Percentiles rank a stretch among this genome's conserved stretches.
Evolutionary conservation across 92 coral and sea anemone genomes (phyloP).

Genomic region (Epizoanthus stellaris): DNA sequence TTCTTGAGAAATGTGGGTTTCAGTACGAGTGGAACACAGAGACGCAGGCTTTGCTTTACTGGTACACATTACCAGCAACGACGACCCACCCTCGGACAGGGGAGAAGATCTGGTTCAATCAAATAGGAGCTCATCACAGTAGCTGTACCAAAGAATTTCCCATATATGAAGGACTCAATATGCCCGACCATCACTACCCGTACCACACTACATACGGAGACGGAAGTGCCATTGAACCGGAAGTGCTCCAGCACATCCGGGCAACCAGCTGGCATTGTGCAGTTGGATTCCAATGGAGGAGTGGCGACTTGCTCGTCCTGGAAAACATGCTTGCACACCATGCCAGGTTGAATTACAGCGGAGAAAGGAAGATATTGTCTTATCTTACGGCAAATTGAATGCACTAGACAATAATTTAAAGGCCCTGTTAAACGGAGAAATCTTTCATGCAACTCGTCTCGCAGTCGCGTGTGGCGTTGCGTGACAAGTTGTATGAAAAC

Average conservation of each 20-base stretch:
- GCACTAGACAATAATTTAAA: no score
- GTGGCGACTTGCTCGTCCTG: conserved; percentile 22
- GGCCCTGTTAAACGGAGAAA: no score
- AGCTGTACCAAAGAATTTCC: conserved; percentile 9
- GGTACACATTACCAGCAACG: conserved; percentile 20
- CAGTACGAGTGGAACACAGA: conserved; percentile 26
- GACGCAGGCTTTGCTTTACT: conserved; percentile 1
- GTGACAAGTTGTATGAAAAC: no score
- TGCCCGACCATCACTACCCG: conserved; percentile 14
- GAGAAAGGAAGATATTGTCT: conserved; percentile 20
- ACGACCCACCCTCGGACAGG: conserved; percentile 25
- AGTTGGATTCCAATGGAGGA: conserved; percentile 39
- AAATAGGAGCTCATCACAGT: not conserved
- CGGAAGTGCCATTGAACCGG: conserved; percentile 19
- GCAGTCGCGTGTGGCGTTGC: no score
- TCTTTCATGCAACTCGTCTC: no score
- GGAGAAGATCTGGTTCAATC: conserved; percentile 46
- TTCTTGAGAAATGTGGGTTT: not conserved
- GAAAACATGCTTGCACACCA: conserved; percentile 25
- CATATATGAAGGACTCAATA: not conserved
- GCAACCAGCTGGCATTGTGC: conserved; percentile 14
- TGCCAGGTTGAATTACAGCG: conserved; percentile 9
- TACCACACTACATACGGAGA: conserved; percentile 36
- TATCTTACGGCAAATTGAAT: not conserved
- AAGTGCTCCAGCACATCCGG: not conserved